Evolutionary conservation across 2,113 vertebrate species (phyloP), one percentile per base, ranked within the genome.

Genomic region (Etia nguti): DNA sequence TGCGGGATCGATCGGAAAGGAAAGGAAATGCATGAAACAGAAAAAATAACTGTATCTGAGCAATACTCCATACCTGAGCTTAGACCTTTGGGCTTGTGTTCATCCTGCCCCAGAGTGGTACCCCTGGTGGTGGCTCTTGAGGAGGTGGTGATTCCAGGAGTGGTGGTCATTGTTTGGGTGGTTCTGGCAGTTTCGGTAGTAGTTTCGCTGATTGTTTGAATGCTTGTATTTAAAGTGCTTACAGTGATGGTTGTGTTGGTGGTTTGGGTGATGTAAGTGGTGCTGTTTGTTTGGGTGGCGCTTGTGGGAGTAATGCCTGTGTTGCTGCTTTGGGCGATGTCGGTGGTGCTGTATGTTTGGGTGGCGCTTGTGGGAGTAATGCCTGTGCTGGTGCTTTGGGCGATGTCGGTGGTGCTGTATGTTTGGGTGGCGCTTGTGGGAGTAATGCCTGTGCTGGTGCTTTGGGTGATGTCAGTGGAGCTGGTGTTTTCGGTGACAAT

Each of bases 1-100:
- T 50, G 24, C 31, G 43, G 43, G 16, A 31, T 50, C 1, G 2
- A 50, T 50, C 6, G 1, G 24, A 75, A 50, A 65, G 2, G 18
- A 8, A 65, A 65, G 36, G 20, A 38, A 65, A 65, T 65, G 10
- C 20, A 65, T 38, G 2, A 65, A 65, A 38, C 20, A 65, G 10
- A 38, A 65, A 65, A 11, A 4, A 38, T 38, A 65, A 65, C 18
- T 65, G 31, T 38, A 12, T 50, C 24, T 31, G 2, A 20, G 26
- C 26, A 31, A 52, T 12, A 3, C n/a, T 81, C 2, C 15, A 3
- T 91, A 96, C 95, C 95, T 94, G 94, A 90, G 84, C 94, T 95
- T 13, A 94, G 88, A 10, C 82, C 79, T 10, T 87, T 6, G 3
- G 88, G 24, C 8, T 85, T 24, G 20, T 73, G 46, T 52, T 4